Base-by-base conservation (phyloP, 2,797 vertebrate genomes). In the Paramormyrops hopkinsi region DNA sequence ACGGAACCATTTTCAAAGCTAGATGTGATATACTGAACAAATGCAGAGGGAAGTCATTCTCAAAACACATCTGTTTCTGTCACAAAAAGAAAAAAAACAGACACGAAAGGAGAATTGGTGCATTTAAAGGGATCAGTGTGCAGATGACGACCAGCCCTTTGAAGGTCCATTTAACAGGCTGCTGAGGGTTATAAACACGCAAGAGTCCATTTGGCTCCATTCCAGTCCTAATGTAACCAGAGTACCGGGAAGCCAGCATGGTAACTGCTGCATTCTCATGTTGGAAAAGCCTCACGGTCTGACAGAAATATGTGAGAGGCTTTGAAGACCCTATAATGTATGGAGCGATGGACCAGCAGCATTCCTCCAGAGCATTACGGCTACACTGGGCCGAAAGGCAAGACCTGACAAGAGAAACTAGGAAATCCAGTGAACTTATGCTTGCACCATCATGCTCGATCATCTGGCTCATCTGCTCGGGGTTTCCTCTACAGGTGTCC, bases 41-140 rank as follows among this genome's bases (percentile, higher is more conserved):
- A 90, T 85, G 54, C 76, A 76, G 41, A 82, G 22, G 11, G 69
- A 51, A 88, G 56, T 84, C 69, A 88, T n/a, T 90, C 73, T 83
- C 17, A n/a, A 50, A 37, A 11, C 79, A 88, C 87, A 88, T 59
- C 86, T 90, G 87, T 88, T 90, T 88, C 54, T 17, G 22, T 33
- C 12, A 14, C 29, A 25, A 29, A 82, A 79, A 87, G 11, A 89
- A 51, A 87, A 33, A 41, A 84, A 12, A 51, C 82, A 51, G 4
- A 50, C 44, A 59, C 29, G 3, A 25, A 87, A 54, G 29, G 41
- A 29, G 54, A 12, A 88, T n/a, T 11, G 44, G 46, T 17, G 8
- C 9, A 50, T 56, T 48, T 54, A 88, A 37, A 84, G 51, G 44
- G 5, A 41, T 25, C 86, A 50, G 14, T 37, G 41, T 37, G 41